Base-by-base conservation (phyloP, 2,888 invertebrate genomes). In the Notodonta dromedarius region DNA sequence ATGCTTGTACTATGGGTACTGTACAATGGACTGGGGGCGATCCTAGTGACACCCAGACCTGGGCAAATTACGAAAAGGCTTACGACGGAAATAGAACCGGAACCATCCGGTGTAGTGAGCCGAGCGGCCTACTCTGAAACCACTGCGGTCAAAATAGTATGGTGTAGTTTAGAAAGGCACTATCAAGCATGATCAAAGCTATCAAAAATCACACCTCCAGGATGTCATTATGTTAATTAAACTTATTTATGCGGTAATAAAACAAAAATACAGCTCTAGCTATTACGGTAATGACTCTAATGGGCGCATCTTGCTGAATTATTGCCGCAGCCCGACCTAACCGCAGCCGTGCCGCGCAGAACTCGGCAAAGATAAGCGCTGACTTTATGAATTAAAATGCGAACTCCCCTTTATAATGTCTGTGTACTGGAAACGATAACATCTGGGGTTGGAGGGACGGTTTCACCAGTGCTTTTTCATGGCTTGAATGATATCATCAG, bases 261-360 rank as follows among this genome's bases (percentile, higher is more conserved):
- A 63, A 63, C 61, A 63, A 65, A 56, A 69, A 65, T 63, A 58
- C 67, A 65, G 51, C 46, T 59, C 56, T 56, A 59, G 58, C 64
- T 60, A 66, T 65, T 68, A 65, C 57, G 54, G 56, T 62, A 66
- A 62, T 62, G 65, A 62, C 60, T 59, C 53, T 66, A 63, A 65
- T 63, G 60, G 61, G 51, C 16, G 50, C 51, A 52, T 58, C 56
- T 56, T 56, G 55, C 52, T 68, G 63, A 68, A 58, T 59, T 67
- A 67, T 67, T 58, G 52, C 51, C 35, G 52, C 65, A 56, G 52
- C 51, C 35, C 56, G 53, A 46, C 56, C 50, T 46, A 24, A 35
- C 57, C 56, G 56, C 56, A 62, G 39, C 39, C 54, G 9, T 5
- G 54, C 39, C 54, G 35, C 7, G n/a, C 39, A 39, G 32, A 52